Base-by-base conservation (phyloP, 1,140 invertebrate genomes). In the Venustaconcha ellipsiformis region DNA sequence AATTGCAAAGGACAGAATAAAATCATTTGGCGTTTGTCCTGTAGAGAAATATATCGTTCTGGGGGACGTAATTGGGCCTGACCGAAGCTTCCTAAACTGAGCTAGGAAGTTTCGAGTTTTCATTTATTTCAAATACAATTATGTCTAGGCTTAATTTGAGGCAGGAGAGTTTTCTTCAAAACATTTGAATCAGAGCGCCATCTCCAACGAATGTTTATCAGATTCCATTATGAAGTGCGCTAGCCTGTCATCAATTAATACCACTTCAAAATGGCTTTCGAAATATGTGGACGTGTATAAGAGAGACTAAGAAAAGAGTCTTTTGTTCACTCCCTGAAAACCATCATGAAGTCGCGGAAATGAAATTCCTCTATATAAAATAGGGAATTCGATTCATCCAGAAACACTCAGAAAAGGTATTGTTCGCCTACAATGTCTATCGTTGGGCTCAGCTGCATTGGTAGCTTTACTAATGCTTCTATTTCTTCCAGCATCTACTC, bases 301-400 rank as follows among this genome's bases (percentile, higher is more conserved):
- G 67, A 63, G 68, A 56, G 18, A 4, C 30, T 66, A 68, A 70
- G 74, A 76, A 76, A 70, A 66, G 74, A 37, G 14, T 55, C 59
- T 37, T 55, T 76, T 76, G 74, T 76, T 70, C 68, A 55, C 20
- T 14, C 48, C 30, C 18, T 76, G 67, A 76, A 76, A 66, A 56
- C 57, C 57, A 62, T 76, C 74, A 76, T 76, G 67, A 70, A 23
- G 57, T 70, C 20, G 67, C 68, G 74, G 74, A 76, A 76, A 76
- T 76, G 74, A 76, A 76, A 76, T 76, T 76, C 74, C 74, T 69
- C 37, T 68, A 64, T 76, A 76, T 76, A 58, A 76, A 76, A 76
- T 76, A 57, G 64, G 68, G 62, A 70, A 76, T 76, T 76, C 67
- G 65, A 76, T 70, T 62, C 37, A 62, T 63, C 67, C 63, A 62